Evolutionary conservation across 2,113 vertebrate species (phyloP), one percentile per base, ranked within the genome.

Genomic region (Plecturocebus donacophilus): DNA sequence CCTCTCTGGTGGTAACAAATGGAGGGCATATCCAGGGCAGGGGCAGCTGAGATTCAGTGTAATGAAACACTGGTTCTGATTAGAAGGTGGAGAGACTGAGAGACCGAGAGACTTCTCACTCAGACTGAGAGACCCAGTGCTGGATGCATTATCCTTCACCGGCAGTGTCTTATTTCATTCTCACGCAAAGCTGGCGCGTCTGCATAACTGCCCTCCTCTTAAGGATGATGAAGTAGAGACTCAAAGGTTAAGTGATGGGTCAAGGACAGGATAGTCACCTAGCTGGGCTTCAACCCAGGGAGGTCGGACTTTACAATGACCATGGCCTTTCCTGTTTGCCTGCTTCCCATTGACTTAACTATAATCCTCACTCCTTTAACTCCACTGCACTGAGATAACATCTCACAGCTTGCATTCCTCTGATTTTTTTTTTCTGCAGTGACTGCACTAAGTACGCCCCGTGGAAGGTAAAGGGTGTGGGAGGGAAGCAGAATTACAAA

Each of bases 241-340:
- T 80, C 49, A 5, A 77, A 89, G 77, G 35, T 54, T 32, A 91
- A 87, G 35, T 16, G 77, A 52, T 3, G 19, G 42, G 56, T 42
- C 90, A 91, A 95, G 87, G 66, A 27, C 87, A 82, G 32, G 8
- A 40, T 40, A 73, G 38, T 64, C 90, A 32, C 14, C 20, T 38
- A 70, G 40, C 64, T 23, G 30, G 19, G 79, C 45, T 89, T 66
- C 35, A 0, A 8, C 66, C 84, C 30, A 47, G 47, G 9, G 8
- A 66, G 5, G 13, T 42, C 19, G 2, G 54, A 61, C 82, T 64
- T 32, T 8, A 12, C 82, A 40, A 5, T 6, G 83, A 27, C 56
- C 0, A 0, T 45, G 49, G 35, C 49, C 82, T 77, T 56, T 42
- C 61, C 94, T n/a, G 0, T 9, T 16, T 38, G 35, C 30, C 71